Conservation (phyloP, 2,113 vertebrate species). For the Lepus americanus region DNA sequence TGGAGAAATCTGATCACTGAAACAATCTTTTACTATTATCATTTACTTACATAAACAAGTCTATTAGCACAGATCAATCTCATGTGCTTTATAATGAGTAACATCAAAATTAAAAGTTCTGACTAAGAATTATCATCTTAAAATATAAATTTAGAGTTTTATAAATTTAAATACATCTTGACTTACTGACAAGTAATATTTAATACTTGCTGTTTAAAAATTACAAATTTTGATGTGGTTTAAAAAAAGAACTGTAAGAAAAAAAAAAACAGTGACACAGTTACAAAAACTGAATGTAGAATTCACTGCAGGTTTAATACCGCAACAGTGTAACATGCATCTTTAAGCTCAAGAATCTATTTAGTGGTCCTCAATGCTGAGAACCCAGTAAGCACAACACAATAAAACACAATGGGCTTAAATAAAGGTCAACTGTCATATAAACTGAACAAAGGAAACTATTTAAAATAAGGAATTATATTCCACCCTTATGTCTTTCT, state of each 20-base stretch:
- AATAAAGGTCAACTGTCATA: constrained; percentile 69
- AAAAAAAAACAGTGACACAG: constrained; percentile 33
- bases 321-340: not conserved
- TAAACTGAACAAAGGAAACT: constrained; percentile 58
- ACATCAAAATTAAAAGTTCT: constrained; percentile 3
- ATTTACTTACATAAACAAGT: not conserved
- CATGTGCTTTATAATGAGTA: not conserved
- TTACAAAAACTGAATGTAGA: constrained; percentile 15
- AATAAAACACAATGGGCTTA: constrained; percentile 67
- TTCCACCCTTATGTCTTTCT: not conserved
- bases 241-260: not conserved
- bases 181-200: not conserved
- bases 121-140: not conserved
- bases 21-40: not conserved
- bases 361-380: constrained; percentile 44
- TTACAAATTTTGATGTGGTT: not conserved
- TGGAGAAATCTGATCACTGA: not conserved
- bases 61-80: not conserved
- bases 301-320: not conserved
- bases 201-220: not conserved
- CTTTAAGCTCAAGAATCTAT: constrained; percentile 29
- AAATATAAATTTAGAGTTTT: constrained; percentile 37
- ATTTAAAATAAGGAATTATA: constrained; percentile 67
- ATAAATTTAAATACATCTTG: not conserved
- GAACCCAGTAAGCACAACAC: constrained; percentile 29